Base-by-base conservation (phyloP, 2,113 vertebrate genomes). In the Phaetusa simplex region DNA sequence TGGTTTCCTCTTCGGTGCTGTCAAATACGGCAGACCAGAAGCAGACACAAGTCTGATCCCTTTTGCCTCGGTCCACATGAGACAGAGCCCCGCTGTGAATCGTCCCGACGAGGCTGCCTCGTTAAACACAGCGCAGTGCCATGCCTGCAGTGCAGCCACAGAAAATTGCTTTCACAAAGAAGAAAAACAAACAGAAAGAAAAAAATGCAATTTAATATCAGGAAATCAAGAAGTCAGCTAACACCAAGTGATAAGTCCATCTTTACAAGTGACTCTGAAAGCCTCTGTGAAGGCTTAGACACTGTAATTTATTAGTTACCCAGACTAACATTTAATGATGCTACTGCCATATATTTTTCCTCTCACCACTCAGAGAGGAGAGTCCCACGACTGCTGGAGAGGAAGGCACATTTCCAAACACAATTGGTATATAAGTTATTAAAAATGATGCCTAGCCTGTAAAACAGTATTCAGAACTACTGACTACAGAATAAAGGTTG, bases 101-200 rank as follows among this genome's bases (percentile, higher is more conserved):
- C 56, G 55, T 8, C 34, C 20, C 1, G 0, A 8, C 0, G 3
- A 56, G 45, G 79, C 12, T 8, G 2, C 52, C 73, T 9, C 18
- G 0, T 8, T 69, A 32, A 40, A 49, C 8, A 1, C 0, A n/a
- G 20, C 2, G 0, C 76, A 4, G 53, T 2, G 59, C 43, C 13
- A 61, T 0, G 30, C 53, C 65, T 26, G 52, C 5, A 0, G 36
- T 1, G 29, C 85, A 3, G 17, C 52, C 77, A 53, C 21, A 8
- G 22, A 21, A 42, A 53, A 61, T 0, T 0, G 43, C 47, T 55
- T 67, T 42, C 85, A 82, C 67, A 15, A 23, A 43, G 73, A 23
- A 43, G 73, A 14, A 79, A 65, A 53, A 23, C 2, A 29, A 50
- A 56, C 16, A 34, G 8, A 40, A 78, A 12, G 34, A 4, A 83